Evolutionary conservation across 2,797 vertebrate genomes (phyloP).

Genomic region (Poeciliopsis infans): DNA sequence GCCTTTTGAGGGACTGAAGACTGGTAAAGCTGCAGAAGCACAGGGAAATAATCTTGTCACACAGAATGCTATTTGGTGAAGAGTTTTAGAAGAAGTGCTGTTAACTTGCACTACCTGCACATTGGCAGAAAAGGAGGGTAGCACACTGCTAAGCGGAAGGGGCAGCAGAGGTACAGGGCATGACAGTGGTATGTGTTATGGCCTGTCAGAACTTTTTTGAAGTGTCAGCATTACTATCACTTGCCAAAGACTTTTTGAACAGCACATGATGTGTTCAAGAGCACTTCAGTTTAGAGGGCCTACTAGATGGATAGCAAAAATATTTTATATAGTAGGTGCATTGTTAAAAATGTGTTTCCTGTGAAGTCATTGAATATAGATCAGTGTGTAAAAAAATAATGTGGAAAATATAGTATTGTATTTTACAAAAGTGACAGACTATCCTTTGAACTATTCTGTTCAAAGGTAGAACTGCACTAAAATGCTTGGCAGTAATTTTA

Average conservation of each 20-base stretch:
- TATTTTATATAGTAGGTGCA: background rate
- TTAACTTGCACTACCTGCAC: background rate
- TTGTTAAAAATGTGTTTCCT: background rate
- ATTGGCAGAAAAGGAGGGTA: background rate
- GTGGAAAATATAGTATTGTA: background rate
- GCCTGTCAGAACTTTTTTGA: background rate
- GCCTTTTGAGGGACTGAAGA: background rate
- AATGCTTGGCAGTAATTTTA: background rate
- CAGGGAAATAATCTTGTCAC: background rate
- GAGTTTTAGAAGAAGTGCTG: background rate
- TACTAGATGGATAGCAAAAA: background rate
- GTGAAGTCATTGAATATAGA: background rate
- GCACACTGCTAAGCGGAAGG: background rate
- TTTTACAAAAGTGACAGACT: background rate
- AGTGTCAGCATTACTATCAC: background rate
- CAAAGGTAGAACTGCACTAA: background rate
- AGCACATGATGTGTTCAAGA: background rate
- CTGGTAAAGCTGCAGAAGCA: background rate
- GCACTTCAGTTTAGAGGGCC: background rate
- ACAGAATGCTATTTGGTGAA: background rate
- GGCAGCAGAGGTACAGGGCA: background rate
- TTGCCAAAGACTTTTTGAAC: conserved; percentile 2
- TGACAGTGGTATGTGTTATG: background rate
- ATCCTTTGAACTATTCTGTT: background rate
- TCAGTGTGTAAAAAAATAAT: background rate